These are phyloP conservation scores for Actinernus sp. DNA, from an alignment of 92 coral and sea anemone genomes.

Conservation along the genomic window DNA sequence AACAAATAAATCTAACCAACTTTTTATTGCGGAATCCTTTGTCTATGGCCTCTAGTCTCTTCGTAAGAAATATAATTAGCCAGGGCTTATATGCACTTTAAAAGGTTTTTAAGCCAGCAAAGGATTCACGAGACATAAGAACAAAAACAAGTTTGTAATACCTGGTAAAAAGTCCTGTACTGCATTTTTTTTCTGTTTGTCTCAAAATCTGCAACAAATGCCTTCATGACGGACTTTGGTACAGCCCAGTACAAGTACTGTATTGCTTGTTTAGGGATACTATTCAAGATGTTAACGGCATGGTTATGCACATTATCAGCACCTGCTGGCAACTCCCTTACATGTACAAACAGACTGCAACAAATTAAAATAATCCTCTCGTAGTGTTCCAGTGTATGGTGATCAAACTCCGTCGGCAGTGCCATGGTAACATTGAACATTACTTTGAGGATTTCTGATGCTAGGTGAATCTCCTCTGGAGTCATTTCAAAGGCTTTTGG, in stretches of 20 bases:
- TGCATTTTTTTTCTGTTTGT: slow-evolving; percentile 5
- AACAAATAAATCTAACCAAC: too few relatives aligned
- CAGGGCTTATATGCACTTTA: too few relatives aligned
- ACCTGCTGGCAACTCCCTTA: slow-evolving; percentile 52
- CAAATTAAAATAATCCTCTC: slow-evolving; percentile 77
- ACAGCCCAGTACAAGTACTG: slow-evolving; percentile 77
- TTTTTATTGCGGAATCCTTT: too few relatives aligned
- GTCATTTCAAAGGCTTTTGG: slow-evolving; percentile 66
- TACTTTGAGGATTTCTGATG: slow-evolving; percentile 87
- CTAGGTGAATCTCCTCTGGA: slow-evolving; percentile 64
- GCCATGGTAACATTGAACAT: slow-evolving; percentile 88
- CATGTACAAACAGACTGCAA: slow-evolving; percentile 71
- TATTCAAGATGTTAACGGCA: slow-evolving; percentile 78
- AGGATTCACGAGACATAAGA: too few relatives aligned
- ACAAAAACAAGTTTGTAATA: too few relatives aligned
- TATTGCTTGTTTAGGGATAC: slow-evolving; percentile 81
- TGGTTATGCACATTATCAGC: slow-evolving; percentile 86
- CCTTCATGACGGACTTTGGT: slow-evolving; percentile 78
- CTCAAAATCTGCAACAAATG: slow-evolving; percentile 74
- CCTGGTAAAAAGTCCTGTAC: slow-evolving; percentile 24
- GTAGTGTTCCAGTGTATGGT: slow-evolving; percentile 76
- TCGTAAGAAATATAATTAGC: too few relatives aligned
- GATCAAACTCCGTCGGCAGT: slow-evolving; percentile 62
- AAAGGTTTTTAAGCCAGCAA: too few relatives aligned
- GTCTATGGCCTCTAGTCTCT: too few relatives aligned